Base-by-base conservation (phyloP, 2,113 vertebrate species). In the Pseudorhombus dupliciocellatus region DNA sequence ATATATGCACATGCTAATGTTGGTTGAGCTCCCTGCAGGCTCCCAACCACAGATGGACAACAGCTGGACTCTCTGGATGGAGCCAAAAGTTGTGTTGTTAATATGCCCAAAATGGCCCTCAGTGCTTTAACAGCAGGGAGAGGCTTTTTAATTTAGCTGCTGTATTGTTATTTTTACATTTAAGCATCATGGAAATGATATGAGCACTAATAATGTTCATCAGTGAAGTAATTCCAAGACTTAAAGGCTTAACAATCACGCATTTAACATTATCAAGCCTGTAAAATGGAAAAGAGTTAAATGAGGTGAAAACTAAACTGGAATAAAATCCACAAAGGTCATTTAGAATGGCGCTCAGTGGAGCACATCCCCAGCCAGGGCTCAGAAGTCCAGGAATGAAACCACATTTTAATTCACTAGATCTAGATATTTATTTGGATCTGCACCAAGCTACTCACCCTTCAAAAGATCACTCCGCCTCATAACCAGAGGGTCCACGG, bases 51-150 rank as follows among this genome's bases (percentile, higher is more conserved):
- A 88, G 81, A 73, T 88, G 81, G 80, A 53, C 73, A 84, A 65
- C 82, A 88, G 70, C 83, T 88, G 88, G 70, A 56, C 46, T 50
- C 46, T 50, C 20, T n/a, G 46, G 46, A n/a, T 59, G 14, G 61
- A 79, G 26, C 3, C 25, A 24, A 77, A 88, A 76, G 72, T 73
- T 79, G 54, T 42, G 18, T 60, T 21, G 7, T 50, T 50, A 5
- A 50, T 84, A 70, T 52, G 56, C 64, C 30, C 25, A 18, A 28
- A 10, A 60, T 69, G 62, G 4, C 50, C 30, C 31, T 31, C 3
- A 66, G 60, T 30, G 21, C 57, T 81, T 62, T 31, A 84, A 52
- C 80, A 88, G 74, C 76, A 66, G 83, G 86, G 73, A 74, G 70
- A 22, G 1, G 58, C 34, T 79, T 84, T 84, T 65, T 65, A 1